These are phyloP conservation scores for Pleuronectes platessa DNA, from an alignment of 2,113 vertebrate species.

Conservation along the genomic window DNA sequence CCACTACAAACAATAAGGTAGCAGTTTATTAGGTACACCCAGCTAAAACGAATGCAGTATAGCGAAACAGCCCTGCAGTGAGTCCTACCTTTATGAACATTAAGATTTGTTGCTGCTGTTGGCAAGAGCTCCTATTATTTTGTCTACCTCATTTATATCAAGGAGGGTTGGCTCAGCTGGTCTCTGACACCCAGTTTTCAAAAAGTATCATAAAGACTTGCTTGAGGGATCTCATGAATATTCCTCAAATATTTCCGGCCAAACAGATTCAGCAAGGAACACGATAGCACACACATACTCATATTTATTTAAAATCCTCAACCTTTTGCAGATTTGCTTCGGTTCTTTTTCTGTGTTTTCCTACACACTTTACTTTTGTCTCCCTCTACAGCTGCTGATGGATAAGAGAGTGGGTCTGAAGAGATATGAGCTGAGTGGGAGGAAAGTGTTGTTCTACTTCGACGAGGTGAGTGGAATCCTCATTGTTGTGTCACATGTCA, in stretches of 20 bases:
- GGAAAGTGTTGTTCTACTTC: slow-evolving; percentile 93
- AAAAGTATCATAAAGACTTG: no score
- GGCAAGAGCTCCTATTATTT: not conserved
- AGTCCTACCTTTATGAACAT: no score
- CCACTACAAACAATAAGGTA: not conserved
- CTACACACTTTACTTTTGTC: not conserved
- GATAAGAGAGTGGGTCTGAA: slow-evolving; percentile 91
- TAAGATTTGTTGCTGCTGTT: no score
- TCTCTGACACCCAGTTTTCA: no score
- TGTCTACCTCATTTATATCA: not conserved
- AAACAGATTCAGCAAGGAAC: not conserved
- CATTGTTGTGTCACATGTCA: not conserved
- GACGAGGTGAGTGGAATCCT: slow-evolving; percentile 86
- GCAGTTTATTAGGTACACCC: no score
- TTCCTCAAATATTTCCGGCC: not conserved
- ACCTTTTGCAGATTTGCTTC: not conserved
- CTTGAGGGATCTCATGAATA: no score
- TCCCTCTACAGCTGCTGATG: slow-evolving; percentile 84
- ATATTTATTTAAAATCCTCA: not conserved
- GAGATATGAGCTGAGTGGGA: slow-evolving; percentile 89
- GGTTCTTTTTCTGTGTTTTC: slow-evolving; percentile 2
- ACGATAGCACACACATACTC: no score
- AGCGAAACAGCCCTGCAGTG: no score
- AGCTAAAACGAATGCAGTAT: no score
- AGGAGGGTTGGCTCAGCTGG: not conserved